Percentiles rank a stretch among this genome's conserved stretches.
Evolutionary conservation across 2,888 invertebrate genomes (phyloP).

Genomic region (Octonoba sinensis): DNA sequence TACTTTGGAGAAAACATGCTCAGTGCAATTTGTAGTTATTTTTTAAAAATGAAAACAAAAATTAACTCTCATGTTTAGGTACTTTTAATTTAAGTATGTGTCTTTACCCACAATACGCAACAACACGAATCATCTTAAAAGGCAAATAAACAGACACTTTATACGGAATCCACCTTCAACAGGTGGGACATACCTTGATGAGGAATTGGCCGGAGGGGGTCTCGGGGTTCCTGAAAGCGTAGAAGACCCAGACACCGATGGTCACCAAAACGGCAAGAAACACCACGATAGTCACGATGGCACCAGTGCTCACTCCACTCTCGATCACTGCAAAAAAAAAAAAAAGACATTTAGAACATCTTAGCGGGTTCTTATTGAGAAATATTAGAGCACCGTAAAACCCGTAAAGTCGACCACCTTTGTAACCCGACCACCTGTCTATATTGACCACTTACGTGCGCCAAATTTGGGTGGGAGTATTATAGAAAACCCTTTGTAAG

Average conservation of each 20-base stretch:
- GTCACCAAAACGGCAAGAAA: conserved; percentile 79
- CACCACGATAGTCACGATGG: conserved; percentile 44
- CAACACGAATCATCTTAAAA: no score
- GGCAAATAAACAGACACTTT: no score
- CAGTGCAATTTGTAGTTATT: no score
- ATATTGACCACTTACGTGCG: no score
- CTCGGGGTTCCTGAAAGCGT: conserved; percentile 97
- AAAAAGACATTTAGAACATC: background rate
- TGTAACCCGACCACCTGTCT: no score
- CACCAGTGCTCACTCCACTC: conserved; percentile 33
- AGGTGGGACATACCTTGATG: conserved; percentile 81
- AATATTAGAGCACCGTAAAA: no score
- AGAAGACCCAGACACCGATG: conserved; percentile 86
- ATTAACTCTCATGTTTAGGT: background rate
- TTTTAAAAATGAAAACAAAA: background rate
- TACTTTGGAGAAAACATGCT: no score
- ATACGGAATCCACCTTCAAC: background rate
- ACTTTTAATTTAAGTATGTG: background rate
- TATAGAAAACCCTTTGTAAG: no score
- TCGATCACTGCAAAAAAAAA: background rate
- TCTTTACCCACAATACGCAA: no score
- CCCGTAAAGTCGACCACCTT: no score
- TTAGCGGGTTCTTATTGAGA: background rate
- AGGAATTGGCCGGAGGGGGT: conserved; percentile 94
- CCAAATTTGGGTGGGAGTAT: no score